Evolutionary conservation across 2,888 invertebrate species (phyloP).

Genomic region (Tipula confusa): DNA sequence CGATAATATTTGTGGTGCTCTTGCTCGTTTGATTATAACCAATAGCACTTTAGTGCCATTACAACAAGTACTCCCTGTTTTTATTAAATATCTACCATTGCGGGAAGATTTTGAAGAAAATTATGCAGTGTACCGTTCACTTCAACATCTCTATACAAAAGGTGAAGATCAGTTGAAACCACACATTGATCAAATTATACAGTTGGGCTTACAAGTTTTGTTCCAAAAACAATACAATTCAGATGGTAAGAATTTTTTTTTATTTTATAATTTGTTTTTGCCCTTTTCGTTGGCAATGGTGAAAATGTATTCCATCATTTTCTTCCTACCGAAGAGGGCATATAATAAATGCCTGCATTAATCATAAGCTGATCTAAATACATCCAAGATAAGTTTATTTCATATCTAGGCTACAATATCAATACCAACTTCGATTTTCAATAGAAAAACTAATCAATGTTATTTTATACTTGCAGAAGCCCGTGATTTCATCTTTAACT

Average conservation of each 20-base stretch:
- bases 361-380: constrained; percentile 38
- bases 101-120: constrained; percentile 72
- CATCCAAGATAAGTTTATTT: constrained; percentile 37
- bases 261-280: background rate
- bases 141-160: constrained; percentile 59
- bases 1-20: constrained; percentile 75
- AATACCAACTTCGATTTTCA: background rate
- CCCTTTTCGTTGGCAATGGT: background rate
- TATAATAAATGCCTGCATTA: background rate
- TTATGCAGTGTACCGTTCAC: constrained; percentile 62
- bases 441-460: too few species aligned
- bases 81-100: constrained; percentile 65
- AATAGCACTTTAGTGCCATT: constrained; percentile 62
- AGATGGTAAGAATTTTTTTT: constrained; percentile 48
- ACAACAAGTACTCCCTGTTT: constrained; percentile 68
- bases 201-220: constrained; percentile 54
- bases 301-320: background rate
- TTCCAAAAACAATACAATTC: constrained; percentile 55
- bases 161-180: constrained; percentile 55
- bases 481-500: constrained; percentile 51
- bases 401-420: background rate
- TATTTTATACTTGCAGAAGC: constrained; percentile 49
- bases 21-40: constrained; percentile 66
- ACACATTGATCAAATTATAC: constrained; percentile 55
- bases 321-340: background rate